Percentiles rank a stretch among this genome's conserved stretches.
Conservation (phyloP, 2,888 invertebrate species). For the Ichneumoninae sp. region DNA sequence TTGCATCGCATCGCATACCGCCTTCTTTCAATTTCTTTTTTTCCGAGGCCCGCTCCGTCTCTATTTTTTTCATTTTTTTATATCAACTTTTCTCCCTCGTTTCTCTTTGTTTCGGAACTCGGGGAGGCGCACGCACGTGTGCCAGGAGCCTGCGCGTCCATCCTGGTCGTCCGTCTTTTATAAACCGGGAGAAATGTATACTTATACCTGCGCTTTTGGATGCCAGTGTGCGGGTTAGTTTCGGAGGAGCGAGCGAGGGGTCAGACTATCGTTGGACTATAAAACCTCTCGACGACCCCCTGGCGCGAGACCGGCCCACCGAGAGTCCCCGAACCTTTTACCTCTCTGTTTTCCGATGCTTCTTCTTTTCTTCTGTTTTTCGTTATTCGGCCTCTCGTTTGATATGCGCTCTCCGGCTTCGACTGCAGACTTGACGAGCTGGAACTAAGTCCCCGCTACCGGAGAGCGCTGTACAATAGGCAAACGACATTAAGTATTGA, state of each 20-base stretch:
- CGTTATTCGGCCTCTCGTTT: constrained; percentile 45
- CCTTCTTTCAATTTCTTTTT: constrained; percentile 47
- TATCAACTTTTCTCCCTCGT: neutral
- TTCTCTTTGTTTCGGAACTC: constrained; percentile 28
- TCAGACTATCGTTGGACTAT: constrained; percentile 43
- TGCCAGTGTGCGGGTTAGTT: neutral
- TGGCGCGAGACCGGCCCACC: constrained; percentile 39
- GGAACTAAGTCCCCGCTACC: constrained; percentile 2
- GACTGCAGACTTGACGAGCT: neutral
- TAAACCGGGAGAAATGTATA: neutral
- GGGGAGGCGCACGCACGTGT: constrained; percentile 16
- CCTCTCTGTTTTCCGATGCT: constrained; percentile 25
- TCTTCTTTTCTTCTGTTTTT: constrained; percentile 9
- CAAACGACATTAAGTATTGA: no score
- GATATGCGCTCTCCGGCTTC: constrained; percentile 10
- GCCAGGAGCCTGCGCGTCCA: neutral
- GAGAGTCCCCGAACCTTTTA: constrained; percentile 33
- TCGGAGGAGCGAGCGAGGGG: constrained; percentile 6
- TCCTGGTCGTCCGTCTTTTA: neutral
- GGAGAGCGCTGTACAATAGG: neutral
- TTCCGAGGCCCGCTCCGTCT: neutral
- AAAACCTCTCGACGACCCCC: constrained; percentile 60
- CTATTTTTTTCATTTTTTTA: neutral
- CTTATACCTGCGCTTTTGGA: neutral
- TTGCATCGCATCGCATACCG: constrained; percentile 72